Evolutionary conservation across 1,140 invertebrate species (phyloP).

Genomic region (Trissolcus basalis): DNA sequence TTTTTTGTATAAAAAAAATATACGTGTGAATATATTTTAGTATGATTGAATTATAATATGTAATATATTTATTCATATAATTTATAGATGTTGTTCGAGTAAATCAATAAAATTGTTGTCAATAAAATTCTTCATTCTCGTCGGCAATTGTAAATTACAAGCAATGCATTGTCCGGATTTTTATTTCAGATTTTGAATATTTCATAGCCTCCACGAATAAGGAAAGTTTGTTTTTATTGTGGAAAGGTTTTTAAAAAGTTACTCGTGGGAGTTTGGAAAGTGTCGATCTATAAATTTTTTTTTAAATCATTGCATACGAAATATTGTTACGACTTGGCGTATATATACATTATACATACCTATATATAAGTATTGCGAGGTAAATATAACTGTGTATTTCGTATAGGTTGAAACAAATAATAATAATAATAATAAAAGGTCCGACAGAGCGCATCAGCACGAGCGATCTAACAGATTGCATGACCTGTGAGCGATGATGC

Average conservation of each 20-base stretch:
- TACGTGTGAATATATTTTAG: no score
- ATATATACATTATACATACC: no score
- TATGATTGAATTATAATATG: no score
- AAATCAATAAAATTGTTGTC: no score
- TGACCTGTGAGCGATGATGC: slow-evolving; percentile 51
- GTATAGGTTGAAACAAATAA: slow-evolving; percentile 24
- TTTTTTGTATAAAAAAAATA: no score
- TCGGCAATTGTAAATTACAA: no score
- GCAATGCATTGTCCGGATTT: no score
- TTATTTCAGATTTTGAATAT: background rate
- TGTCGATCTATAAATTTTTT: slow-evolving; percentile 2
- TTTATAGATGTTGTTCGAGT: no score
- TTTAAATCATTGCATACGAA: slow-evolving; percentile 2
- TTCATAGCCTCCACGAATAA: background rate
- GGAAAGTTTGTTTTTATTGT: background rate
- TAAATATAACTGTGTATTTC: slow-evolving; percentile 31
- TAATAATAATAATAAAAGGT: slow-evolving; percentile 13
- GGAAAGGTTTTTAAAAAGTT: background rate
- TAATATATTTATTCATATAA: no score
- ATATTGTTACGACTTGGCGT: slow-evolving; percentile 6
- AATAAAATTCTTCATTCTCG: no score
- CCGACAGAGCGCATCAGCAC: slow-evolving; percentile 49
- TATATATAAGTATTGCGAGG: background rate
- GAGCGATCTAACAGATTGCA: slow-evolving; percentile 57
- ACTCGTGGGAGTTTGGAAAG: slow-evolving; percentile 16